Evolutionary conservation across 37 sponge, comb jelly and placozoan genomes (phyloP), one percentile per base, ranked within the genome.

Genomic region (Mnemiopsis leidyi): DNA sequence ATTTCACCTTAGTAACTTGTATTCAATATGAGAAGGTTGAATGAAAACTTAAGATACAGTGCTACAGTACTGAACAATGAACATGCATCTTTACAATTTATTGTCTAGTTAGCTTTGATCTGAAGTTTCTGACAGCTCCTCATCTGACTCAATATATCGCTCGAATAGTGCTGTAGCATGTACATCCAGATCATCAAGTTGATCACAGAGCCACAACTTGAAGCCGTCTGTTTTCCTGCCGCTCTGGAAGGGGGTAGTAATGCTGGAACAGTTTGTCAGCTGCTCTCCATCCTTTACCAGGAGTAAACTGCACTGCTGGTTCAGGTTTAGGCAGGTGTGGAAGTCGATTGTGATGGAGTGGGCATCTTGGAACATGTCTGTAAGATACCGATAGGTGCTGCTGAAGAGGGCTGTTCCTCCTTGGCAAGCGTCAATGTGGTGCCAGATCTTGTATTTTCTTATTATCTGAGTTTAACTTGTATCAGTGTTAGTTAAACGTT

Each of bases 401-500:
- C 69, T 40, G n/a, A 97, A 96, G 68, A 96, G 29, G 28, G 96
- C 83, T 13, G 36, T 38, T 31, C 95, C 94, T 0, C 96, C 96
- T 69, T 95, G 96, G 68, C 92, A 94, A 9, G 96, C 96, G 95
- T 98, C 98, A 75, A 98, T 94, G 93, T 98, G 98, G 0, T 96
- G 82, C 98, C 98, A 98, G 7, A 98, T 68, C 5, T 92, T 69
- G 68, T 96, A 88, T 68, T 95, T 95, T 92, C 95, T 26, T n/a
- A 85, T 85, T 37, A 85, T 37, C 90, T 85, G 90, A 77, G 33
- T 13, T 18, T 1, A 77, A 34, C 30, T 7, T 71, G 25, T 67
- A 67, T 67, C 18, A 67, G 20, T 67, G 68, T 67, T 67, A 20
- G 20, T 67, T 67, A n/a, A n/a, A n/a, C n/a, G n/a, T n/a, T n/a